Conservation (phyloP, 2,888 invertebrate species). For the Andrena camellia region DNA sequence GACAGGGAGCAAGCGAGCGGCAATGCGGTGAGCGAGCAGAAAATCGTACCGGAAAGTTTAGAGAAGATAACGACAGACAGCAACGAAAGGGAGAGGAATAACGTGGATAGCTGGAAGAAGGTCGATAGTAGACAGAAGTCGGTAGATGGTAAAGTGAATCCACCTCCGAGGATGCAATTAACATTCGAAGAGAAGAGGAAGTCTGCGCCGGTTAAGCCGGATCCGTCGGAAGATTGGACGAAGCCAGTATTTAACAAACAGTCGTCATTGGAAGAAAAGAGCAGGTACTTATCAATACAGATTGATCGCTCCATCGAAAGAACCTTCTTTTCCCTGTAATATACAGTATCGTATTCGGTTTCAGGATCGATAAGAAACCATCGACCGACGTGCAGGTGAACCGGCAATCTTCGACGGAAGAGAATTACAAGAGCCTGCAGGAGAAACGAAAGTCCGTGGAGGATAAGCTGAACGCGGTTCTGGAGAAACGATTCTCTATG, state of each 20-base stretch:
- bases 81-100: constrained; percentile 58
- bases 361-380: constrained; percentile 48
- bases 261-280: constrained; percentile 79
- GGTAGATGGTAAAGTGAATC: constrained; percentile 68
- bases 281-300: constrained; percentile 69
- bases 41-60: constrained; percentile 47
- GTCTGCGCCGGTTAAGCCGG: constrained; percentile 80
- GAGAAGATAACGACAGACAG: constrained; percentile 56
- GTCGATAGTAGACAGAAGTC: constrained; percentile 76
- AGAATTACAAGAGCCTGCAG: constrained; percentile 76
- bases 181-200: constrained; percentile 81
- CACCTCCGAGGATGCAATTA: constrained; percentile 63
- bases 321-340: neutral
- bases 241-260: constrained; percentile 77
- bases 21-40: constrained; percentile 48
- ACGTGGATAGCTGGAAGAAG: constrained; percentile 65
- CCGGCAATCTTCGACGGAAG: constrained; percentile 52
- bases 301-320: constrained; percentile 7
- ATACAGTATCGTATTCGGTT: constrained; percentile 7
- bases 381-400: constrained; percentile 38
- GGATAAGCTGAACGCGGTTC: constrained; percentile 82
- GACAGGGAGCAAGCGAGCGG: constrained; percentile 60
- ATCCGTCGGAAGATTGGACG: constrained; percentile 77
- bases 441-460: constrained; percentile 83
- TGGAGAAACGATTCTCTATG: constrained; percentile 82